These are phyloP conservation scores for Beris chalybata DNA, from an alignment of 2,888 invertebrate genomes.

Conservation along the genomic window DNA sequence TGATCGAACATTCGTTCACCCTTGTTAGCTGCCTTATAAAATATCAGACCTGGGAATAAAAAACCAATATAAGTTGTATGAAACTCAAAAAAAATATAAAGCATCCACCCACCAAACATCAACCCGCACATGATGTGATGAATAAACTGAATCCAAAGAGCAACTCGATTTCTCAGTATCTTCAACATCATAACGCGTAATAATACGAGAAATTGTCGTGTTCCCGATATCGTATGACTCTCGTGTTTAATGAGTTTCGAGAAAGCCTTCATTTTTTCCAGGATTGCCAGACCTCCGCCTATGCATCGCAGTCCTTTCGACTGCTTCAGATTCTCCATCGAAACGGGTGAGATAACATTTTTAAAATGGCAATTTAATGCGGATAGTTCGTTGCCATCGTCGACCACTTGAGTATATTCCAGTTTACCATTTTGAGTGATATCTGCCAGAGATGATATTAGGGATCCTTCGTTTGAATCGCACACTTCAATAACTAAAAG, in stretches of 20 bases:
- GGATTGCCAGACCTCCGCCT: constrained; percentile 44
- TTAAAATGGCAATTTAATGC: constrained; percentile 38
- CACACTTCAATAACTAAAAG: constrained; percentile 64
- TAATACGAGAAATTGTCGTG: constrained; percentile 64
- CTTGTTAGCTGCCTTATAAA: constrained; percentile 65
- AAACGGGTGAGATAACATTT: constrained; percentile 35
- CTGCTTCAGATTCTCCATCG: constrained; percentile 34
- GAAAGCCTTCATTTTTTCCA: constrained; percentile 60
- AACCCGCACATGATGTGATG: constrained; percentile 66
- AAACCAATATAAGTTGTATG: not conserved
- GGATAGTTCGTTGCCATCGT: constrained; percentile 25
- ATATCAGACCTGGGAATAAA: constrained; percentile 59
- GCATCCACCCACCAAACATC: constrained; percentile 50
- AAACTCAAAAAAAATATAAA: not conserved
- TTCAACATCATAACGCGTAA: constrained; percentile 64
- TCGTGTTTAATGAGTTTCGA: constrained; percentile 53
- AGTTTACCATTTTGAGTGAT: constrained; percentile 65
- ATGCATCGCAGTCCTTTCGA: constrained; percentile 24
- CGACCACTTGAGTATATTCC: constrained; percentile 43
- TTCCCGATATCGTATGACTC: constrained; percentile 59
- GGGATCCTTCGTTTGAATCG: constrained; percentile 60
- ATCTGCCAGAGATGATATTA: constrained; percentile 59
- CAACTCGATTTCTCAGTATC: constrained; percentile 62
- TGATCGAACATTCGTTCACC: constrained; percentile 70
- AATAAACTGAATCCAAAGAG: constrained; percentile 63